Evolutionary conservation across 2,797 vertebrate species (phyloP).

Genomic region (Todus mexicanus): DNA sequence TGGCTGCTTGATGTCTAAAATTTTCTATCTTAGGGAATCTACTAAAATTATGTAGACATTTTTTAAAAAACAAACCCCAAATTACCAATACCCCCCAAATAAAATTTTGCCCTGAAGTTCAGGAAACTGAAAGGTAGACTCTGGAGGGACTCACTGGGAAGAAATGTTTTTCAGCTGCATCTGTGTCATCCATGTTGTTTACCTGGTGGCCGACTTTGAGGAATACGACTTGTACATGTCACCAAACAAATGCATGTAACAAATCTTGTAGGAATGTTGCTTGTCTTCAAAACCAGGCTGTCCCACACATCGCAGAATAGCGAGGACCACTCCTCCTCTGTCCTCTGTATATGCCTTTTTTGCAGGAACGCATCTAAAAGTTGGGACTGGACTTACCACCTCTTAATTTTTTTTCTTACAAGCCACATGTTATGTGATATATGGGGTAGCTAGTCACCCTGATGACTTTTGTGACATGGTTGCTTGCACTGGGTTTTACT

Average conservation of each 20-base stretch:
- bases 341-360: background rate
- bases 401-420: background rate
- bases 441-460: background rate
- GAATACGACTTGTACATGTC: background rate
- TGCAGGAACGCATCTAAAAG: background rate
- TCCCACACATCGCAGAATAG: background rate
- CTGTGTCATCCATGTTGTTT: background rate
- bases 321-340: background rate
- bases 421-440: fast-evolving
- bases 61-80: background rate
- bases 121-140: background rate
- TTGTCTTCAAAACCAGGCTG: background rate
- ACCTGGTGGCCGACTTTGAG: background rate
- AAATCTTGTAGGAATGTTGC: background rate
- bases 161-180: background rate
- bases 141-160: background rate
- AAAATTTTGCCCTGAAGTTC: background rate
- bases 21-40: constrained; percentile 69
- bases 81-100: background rate
- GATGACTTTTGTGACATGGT: background rate
- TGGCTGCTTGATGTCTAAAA: constrained; percentile 59
- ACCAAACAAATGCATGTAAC: background rate
- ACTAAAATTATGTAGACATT: constrained; percentile 48
- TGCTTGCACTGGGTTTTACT: background rate
- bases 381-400: background rate